Conservation (phyloP, 2,888 invertebrate genomes). For the Lithosia quadra region DNA sequence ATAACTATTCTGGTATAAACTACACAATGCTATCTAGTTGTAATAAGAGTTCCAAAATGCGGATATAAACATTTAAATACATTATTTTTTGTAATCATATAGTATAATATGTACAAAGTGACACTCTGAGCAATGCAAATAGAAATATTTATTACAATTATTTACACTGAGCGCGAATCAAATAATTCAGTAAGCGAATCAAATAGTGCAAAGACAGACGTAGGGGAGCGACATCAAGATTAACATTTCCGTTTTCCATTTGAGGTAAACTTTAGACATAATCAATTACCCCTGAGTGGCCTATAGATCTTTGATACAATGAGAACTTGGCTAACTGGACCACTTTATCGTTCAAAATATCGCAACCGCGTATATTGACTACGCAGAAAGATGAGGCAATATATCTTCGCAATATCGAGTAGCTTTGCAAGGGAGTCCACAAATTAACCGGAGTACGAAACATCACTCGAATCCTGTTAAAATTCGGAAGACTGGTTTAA, state of each 20-base stretch:
- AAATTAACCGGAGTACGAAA: constrained; percentile 56
- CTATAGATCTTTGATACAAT: constrained; percentile 28
- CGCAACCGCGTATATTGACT: constrained; percentile 34
- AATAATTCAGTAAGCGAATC: background rate
- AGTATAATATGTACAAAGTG: background rate
- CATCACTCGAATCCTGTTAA: constrained; percentile 80
- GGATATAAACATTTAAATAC: background rate
- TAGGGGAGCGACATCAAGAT: constrained; percentile 9
- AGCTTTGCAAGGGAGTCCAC: constrained; percentile 50
- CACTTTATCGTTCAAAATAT: constrained; percentile 44
- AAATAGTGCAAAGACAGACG: background rate
- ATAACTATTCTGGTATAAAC: background rate
- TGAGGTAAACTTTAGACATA: constrained; percentile 13
- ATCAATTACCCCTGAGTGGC: constrained; percentile 37
- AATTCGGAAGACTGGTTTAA: constrained; percentile 78
- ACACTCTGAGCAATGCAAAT: no score
- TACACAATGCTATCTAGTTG: background rate
- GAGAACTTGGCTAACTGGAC: constrained; percentile 40
- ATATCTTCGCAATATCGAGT: constrained; percentile 63
- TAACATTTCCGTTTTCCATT: background rate
- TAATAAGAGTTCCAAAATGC: background rate
- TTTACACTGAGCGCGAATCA: background rate
- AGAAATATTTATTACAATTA: background rate
- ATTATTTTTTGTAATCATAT: background rate
- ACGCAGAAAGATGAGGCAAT: constrained; percentile 53